Percentiles rank a stretch among this genome's conserved stretches.
phyloP scores from a whole-genome alignment of 1,140 invertebrate species.

The Cyclina sinensis region DNA sequence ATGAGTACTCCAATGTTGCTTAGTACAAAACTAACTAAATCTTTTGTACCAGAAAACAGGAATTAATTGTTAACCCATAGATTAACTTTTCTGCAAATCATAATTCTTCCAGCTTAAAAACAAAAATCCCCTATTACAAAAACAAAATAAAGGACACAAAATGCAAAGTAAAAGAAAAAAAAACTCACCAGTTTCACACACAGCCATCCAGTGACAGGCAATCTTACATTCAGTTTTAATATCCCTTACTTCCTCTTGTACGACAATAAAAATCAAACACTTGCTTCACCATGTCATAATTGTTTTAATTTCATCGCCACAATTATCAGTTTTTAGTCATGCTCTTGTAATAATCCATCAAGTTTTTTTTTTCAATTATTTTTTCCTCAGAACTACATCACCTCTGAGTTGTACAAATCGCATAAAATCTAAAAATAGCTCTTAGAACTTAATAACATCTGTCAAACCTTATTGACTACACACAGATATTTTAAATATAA shows the following conservation, averaged over 20 bases:
- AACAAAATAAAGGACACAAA: not conserved
- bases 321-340: not conserved
- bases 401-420: too few relatives aligned
- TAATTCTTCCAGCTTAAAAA: too few relatives aligned
- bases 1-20: too few relatives aligned
- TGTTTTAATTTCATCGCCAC: not conserved
- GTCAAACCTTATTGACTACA: too few relatives aligned
- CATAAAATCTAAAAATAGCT: too few relatives aligned
- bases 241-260: not conserved
- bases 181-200: slow-evolving; percentile 24
- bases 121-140: not conserved
- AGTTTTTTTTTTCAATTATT: not conserved
- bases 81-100: too few relatives aligned
- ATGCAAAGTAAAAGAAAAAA: not conserved
- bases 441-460: not conserved
- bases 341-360: not conserved
- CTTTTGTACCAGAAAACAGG: too few relatives aligned
- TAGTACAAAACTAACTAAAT: too few relatives aligned
- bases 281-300: not conserved
- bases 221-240: not conserved
- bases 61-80: too few relatives aligned
- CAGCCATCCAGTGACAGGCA: not conserved
- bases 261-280: not conserved
- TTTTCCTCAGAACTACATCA: too few relatives aligned
- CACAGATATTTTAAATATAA: too few relatives aligned